Evolutionary conservation across 1,140 invertebrate species (phyloP), one percentile per base, ranked within the genome.

Genomic region (Pogonomyrmex californicus): DNA sequence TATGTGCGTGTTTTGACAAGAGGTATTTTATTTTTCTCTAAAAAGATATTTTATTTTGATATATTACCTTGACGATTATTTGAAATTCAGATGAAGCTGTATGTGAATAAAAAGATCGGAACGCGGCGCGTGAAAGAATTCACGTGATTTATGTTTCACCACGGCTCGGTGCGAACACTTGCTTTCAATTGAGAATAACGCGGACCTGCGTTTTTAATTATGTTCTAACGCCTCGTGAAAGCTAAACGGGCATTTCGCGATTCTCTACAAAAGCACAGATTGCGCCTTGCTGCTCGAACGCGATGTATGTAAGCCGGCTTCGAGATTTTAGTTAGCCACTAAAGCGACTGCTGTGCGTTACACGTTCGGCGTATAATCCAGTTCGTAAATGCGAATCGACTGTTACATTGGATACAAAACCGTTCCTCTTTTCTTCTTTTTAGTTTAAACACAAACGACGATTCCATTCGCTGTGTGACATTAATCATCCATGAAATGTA

Each of bases 351-450:
- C 47, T 38, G 51, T 30, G 66, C 54, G 60, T 51, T 65, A 71
- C 78, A 36, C 58, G 68, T 73, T 47, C 47, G 7, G 38, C 44
- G 14, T 77, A 85, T 77, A 87, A 76, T 76, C 81, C 71, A 36
- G 36, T 41, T 47, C 68, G 79, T 85, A 85, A 87, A 85, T 17
- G 58, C 51, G 68, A 75, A 87, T 87, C 76, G 86, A 81, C 86
- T 75, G 79, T 68, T 83, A 78, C 58, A 36, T 66, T n/a, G 38
- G 9, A 17, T 62, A 23, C 0, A 47, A 58, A 70, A 66, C 49
- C 33, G 23, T n/a, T 77, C 23, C 23, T 23, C 23, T 54, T 78
- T 77, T 68, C 7, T 2, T 4, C 12, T 4, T 14, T 4, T 10
- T 47, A 78, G 71, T 85, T 78, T 63, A 17, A 30, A n/a, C 14